phyloP scores from a whole-genome alignment of 2,113 vertebrate species.

The Fregetta grallaria region DNA sequence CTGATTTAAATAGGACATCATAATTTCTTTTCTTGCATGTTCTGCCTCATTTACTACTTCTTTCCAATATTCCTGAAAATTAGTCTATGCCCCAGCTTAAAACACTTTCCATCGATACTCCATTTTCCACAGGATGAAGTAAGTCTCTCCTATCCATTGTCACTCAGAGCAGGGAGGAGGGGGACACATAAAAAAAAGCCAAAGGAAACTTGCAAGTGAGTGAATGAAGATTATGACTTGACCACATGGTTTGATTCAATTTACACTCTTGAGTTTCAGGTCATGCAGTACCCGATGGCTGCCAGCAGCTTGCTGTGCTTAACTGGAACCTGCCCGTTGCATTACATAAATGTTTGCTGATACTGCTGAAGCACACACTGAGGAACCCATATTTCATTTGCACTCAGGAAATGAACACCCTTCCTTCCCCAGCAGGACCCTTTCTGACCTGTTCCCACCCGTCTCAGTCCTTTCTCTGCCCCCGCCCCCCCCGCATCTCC shows the following conservation, averaged over 20 bases:
- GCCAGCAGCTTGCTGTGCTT: conserved; percentile 9
- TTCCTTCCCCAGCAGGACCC: not conserved
- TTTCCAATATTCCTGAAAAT: not conserved
- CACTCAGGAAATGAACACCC: not conserved
- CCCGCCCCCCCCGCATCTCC: not conserved
- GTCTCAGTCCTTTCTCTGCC: not conserved
- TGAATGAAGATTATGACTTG: not conserved
- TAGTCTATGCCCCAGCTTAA: not conserved
- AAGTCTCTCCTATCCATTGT: not conserved
- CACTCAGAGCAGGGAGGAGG: accelerated
- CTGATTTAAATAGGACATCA: not conserved
- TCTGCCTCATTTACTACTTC: not conserved
- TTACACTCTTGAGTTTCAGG: not conserved
- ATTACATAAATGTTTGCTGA: not conserved
- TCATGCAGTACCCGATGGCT: not conserved
- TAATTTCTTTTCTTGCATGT: not conserved
- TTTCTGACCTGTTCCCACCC: not conserved
- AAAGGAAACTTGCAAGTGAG: not conserved
- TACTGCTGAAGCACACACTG: not conserved
- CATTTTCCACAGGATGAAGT: not conserved
- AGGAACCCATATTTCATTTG: not conserved
- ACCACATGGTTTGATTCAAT: not conserved
- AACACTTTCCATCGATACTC: not conserved
- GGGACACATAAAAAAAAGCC: not conserved
- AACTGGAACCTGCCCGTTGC: not conserved